phyloP scores from a whole-genome alignment of 1,140 invertebrate species.

The Coptotermes formosanus region DNA sequence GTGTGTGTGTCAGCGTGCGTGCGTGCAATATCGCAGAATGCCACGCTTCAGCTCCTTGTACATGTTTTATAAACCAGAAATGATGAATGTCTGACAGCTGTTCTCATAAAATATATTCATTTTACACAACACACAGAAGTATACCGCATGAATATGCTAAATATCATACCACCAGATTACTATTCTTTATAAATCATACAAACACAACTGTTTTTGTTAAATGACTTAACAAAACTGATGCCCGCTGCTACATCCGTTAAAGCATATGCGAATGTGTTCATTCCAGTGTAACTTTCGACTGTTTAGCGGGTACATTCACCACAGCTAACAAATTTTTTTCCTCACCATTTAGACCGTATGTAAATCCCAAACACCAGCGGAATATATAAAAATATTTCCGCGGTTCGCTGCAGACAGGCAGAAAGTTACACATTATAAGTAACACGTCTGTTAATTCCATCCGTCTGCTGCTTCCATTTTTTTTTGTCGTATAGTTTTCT shows the following conservation, averaged over 20 bases:
- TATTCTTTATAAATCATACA: not conserved
- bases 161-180: not conserved
- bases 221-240: not conserved
- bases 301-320: not conserved
- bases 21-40: not conserved
- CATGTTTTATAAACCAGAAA: not conserved
- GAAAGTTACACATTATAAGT: not conserved
- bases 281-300: not conserved
- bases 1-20: too few species aligned
- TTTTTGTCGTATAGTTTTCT: not conserved
- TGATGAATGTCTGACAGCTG: not conserved
- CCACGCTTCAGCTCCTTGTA: not conserved
- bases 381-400: not conserved
- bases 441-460: not conserved
- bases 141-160: constrained; percentile 6
- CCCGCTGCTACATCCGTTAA: not conserved
- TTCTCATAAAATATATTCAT: not conserved
- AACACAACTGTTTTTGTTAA: not conserved
- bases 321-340: not conserved
- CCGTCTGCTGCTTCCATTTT: not conserved
- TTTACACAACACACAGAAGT: not conserved
- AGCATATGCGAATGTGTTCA: not conserved
- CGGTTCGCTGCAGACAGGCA: not conserved
- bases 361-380: not conserved
- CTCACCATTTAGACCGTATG: not conserved